A percentile compares a stretch with the other conserved stretches of the same genome.
Evolutionary conservation across 2,888 invertebrate species (phyloP).

Genomic region (Gryllus longicercus): DNA sequence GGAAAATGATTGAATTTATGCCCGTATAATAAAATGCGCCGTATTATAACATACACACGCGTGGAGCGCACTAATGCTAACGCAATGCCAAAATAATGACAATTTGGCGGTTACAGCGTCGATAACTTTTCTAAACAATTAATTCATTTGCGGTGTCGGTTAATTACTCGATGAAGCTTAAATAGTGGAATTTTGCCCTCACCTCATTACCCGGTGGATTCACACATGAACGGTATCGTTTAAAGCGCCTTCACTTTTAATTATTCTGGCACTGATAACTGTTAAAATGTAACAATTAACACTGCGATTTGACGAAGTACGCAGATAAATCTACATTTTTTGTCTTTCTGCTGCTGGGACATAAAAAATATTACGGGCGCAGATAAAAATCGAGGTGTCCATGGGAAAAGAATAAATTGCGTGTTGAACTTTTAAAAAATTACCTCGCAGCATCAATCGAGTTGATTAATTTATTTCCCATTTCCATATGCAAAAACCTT

Average conservation of each 20-base stretch:
- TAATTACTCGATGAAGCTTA: neutral
- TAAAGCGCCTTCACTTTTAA: neutral
- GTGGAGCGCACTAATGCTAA: neutral
- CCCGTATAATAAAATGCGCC: neutral
- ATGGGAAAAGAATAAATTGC: too few relatives aligned
- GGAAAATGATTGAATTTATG: slow-evolving; percentile 11
- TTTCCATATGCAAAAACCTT: too few relatives aligned
- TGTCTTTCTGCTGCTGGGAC: too few relatives aligned
- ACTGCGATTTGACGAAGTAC: too few relatives aligned
- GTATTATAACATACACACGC: neutral
- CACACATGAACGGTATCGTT: slow-evolving; percentile 3
- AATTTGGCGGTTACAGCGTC: neutral
- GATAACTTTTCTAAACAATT: slow-evolving; percentile 1
- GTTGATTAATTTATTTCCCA: too few relatives aligned
- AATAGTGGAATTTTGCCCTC: neutral
- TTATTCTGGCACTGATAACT: neutral
- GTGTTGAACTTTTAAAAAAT: too few relatives aligned
- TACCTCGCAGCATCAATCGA: too few relatives aligned
- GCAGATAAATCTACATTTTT: too few relatives aligned
- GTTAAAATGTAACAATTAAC: too few relatives aligned
- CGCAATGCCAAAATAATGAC: neutral
- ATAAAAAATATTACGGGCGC: too few relatives aligned
- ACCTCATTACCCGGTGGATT: slow-evolving; percentile 4
- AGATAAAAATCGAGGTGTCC: too few relatives aligned
- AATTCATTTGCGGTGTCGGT: neutral